phyloP scores from a whole-genome alignment of 2,797 vertebrate genomes.

The Silurus aristotelis region DNA sequence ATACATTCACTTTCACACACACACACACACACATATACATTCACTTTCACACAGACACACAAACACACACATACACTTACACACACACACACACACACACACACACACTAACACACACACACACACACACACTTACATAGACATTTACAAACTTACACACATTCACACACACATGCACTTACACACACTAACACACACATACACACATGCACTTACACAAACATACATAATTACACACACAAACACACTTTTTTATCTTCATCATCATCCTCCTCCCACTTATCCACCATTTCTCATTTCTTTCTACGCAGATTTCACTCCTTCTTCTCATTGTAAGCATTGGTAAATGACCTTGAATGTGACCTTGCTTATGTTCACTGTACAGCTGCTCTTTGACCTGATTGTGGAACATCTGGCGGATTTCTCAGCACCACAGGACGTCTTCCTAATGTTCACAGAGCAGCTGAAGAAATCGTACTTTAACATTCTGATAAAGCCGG shows the following conservation, averaged over 20 bases:
- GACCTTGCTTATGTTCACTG: slow-evolving; percentile 30
- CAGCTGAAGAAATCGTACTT: slow-evolving; percentile 96
- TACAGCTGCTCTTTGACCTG: slow-evolving; percentile 90
- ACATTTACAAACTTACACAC: too few species aligned
- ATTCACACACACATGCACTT: too few species aligned
- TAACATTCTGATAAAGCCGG: slow-evolving; percentile 93
- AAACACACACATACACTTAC: background rate
- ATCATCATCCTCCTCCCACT: background rate
- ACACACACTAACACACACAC: background rate
- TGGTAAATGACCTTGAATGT: background rate
- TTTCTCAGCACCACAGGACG: slow-evolving; percentile 84
- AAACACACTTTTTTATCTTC: background rate
- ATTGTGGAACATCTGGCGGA: slow-evolving; percentile 89
- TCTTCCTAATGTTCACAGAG: slow-evolving; percentile 91
- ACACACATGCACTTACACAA: background rate
- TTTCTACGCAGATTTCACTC: background rate
- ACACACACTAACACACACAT: too few species aligned
- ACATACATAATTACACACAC: background rate
- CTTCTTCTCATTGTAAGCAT: background rate
- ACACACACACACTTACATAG: background rate
- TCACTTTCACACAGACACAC: background rate
- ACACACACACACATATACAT: background rate
- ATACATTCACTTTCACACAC: too few species aligned
- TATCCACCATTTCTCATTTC: background rate
- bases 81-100: too few species aligned